Evolutionary conservation across 2,113 vertebrate genomes (phyloP), one percentile per base, ranked within the genome.

Genomic region (Boleophthalmus pectinirostris): DNA sequence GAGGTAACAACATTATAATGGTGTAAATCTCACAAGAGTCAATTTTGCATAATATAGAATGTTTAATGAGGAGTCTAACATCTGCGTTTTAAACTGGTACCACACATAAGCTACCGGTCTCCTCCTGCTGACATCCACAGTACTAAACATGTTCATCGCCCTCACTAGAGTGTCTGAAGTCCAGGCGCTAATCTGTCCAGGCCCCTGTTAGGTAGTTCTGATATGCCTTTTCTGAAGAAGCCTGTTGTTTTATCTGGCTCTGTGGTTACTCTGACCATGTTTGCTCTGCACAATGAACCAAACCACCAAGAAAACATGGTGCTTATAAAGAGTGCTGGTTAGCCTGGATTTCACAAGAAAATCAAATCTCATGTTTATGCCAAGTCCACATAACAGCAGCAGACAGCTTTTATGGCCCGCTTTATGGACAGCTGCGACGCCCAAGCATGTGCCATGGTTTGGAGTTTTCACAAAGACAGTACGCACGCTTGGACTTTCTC

Each of bases 301-400:
- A 60, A 25, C 58, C 24, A 18, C 58, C 56, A 25, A 61, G 24
- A 61, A 61, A 61, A 61, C 58, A 61, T 61, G 58, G 25, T 33
- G 15, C 58, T 18, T 33, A 61, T 61, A 61, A 61, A 61, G 58
- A 33, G 25, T 61, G 24, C 24, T 35, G 58, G 24, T 61, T 61
- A 7, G 58, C 58, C 14, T 25, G 25, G 58, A 61, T 33, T 61
- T 61, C 58, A 61, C 58, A 61, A 33, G 76, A n/a, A 33, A 25
- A 23, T 43, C 45, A 68, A 47, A 43, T 23, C 46, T 75, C 25
- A 6, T 79, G 53, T 29, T 47, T 73, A 33, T 66, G 29, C 46
- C 68, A 58, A 66, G 25, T 74, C 56, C 33, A 67, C 25, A 61
- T 68, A 15, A 47, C 43, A 84, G 49, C 53, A 65, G 45, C 68